These are phyloP conservation scores for Pollenia angustigena DNA, from an alignment of 2,888 invertebrate species.

Conservation along the genomic window DNA sequence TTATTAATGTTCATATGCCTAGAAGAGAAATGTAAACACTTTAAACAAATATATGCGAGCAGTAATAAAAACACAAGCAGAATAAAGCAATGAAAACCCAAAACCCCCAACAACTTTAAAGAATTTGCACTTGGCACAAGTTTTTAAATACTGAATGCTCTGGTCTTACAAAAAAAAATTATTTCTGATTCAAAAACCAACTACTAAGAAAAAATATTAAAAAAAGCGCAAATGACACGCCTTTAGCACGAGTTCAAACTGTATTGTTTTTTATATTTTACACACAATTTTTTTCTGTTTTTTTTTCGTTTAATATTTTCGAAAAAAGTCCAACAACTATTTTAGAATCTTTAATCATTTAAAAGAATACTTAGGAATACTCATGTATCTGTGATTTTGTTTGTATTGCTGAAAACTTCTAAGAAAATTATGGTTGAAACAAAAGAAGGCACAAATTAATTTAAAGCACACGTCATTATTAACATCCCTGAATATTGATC, in stretches of 20 bases:
- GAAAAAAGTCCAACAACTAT: constrained; percentile 39
- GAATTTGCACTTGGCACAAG: constrained; percentile 74
- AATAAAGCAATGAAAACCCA: constrained; percentile 39
- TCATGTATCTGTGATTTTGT: background rate
- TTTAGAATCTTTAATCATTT: constrained; percentile 41
- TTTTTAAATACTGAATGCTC: constrained; percentile 29
- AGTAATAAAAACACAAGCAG: constrained; percentile 18
- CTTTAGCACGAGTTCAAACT: constrained; percentile 76
- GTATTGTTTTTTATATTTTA: constrained; percentile 60
- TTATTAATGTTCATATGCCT: constrained; percentile 51
- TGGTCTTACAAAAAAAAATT: constrained; percentile 28
- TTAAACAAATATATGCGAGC: constrained; percentile 54
- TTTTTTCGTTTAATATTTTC: constrained; percentile 18
- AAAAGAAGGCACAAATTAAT: constrained; percentile 71
- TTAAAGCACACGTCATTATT: constrained; percentile 74
- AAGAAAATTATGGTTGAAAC: constrained; percentile 58
- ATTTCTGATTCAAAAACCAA: constrained; percentile 48
- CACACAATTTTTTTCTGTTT: constrained; percentile 10
- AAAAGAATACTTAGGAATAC: constrained; percentile 23
- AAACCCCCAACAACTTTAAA: constrained; percentile 47
- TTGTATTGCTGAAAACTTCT: constrained; percentile 61
- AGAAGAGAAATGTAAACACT: constrained; percentile 70
- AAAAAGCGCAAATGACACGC: constrained; percentile 70
- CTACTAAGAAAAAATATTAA: constrained; percentile 18
- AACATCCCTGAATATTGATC: constrained; percentile 74